Conservation (phyloP, 2,888 invertebrate genomes). For the Lithosia quadra region DNA sequence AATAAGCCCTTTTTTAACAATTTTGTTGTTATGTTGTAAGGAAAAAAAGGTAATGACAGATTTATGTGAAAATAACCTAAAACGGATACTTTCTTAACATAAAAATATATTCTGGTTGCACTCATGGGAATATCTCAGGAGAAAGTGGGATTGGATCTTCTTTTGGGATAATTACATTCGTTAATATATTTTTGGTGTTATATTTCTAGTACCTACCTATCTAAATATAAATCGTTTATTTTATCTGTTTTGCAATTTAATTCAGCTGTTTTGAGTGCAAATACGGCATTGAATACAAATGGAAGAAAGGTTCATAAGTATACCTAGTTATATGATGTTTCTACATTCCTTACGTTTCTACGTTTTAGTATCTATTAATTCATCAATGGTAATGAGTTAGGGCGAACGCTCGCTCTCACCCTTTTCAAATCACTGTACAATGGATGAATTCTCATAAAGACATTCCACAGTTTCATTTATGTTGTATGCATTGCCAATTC, state of each 20-base stretch:
- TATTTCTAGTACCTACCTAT: no score
- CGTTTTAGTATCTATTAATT: slow-evolving; percentile 67
- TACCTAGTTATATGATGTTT: slow-evolving; percentile 1
- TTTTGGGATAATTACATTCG: neutral
- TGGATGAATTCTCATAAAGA: slow-evolving; percentile 66
- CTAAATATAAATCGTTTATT: no score
- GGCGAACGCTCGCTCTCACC: slow-evolving; percentile 60
- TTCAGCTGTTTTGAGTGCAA: neutral
- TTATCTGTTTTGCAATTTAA: no score
- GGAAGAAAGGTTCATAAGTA: neutral
- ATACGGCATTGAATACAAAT: neutral
- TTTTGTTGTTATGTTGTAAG: no score
- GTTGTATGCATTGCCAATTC: slow-evolving; percentile 28
- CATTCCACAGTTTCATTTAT: slow-evolving; percentile 60
- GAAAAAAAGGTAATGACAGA: no score
- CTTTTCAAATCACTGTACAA: slow-evolving; percentile 70
- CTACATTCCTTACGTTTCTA: slow-evolving; percentile 58
- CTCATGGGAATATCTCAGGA: neutral
- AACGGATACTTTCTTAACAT: no score
- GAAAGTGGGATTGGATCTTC: neutral
- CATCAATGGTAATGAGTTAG: slow-evolving; percentile 69
- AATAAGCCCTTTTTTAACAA: no score
- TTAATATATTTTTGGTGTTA: no score
- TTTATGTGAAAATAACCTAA: no score
- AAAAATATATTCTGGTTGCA: neutral